phyloP scores from a whole-genome alignment of 2,888 invertebrate genomes.

The Drosophila mettleri region DNA sequence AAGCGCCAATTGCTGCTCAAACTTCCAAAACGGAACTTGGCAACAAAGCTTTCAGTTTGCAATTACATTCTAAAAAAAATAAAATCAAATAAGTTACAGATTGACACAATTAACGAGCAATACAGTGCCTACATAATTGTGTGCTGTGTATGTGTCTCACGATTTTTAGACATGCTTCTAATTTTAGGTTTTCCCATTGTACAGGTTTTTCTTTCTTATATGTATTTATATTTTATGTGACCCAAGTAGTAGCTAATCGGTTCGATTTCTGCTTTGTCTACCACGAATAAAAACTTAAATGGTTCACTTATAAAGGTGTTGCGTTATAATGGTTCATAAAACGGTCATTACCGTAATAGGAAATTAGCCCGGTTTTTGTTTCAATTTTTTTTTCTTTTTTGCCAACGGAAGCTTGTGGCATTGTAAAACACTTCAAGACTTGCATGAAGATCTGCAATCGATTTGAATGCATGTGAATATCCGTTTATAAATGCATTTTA shows the following conservation, averaged over 20 bases:
- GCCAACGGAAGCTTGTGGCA: constrained; percentile 56
- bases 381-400: constrained; percentile 17
- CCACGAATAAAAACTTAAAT: constrained; percentile 32
- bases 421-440: constrained; percentile 53
- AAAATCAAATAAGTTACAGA: constrained; percentile 33
- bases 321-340: constrained; percentile 66
- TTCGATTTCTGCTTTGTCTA: constrained; percentile 53
- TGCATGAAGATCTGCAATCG: constrained; percentile 53
- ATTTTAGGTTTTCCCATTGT: constrained; percentile 55
- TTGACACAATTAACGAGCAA: constrained; percentile 38
- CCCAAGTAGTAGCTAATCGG: constrained; percentile 52
- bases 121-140: constrained; percentile 14
- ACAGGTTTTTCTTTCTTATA: constrained; percentile 60
- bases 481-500: constrained; percentile 32
- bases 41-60: constrained; percentile 20
- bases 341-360: constrained; percentile 72
- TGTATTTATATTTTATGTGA: constrained; percentile 5
- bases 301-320: constrained; percentile 48
- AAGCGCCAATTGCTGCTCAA: constrained; percentile 33
- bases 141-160: constrained; percentile 54
- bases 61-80: constrained; percentile 60
- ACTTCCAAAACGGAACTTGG: constrained; percentile 44
- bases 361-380: constrained; percentile 73
- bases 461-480: constrained; percentile 60
- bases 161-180: constrained; percentile 71